Evolutionary conservation across 2,797 vertebrate species (phyloP).

Genomic region (Coregonus ussuriensis): DNA sequence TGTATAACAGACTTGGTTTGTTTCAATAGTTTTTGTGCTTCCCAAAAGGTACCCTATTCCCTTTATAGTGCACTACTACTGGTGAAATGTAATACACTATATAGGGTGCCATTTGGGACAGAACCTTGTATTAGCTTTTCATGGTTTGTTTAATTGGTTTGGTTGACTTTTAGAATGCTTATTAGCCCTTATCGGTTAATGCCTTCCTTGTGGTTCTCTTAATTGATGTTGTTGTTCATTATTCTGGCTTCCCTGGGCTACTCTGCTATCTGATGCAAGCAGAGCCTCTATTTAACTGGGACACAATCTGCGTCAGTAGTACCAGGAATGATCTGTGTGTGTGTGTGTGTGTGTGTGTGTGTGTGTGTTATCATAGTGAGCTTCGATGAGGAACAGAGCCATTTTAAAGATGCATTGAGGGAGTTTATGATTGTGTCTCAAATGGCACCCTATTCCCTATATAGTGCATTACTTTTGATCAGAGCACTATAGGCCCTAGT

Average conservation of each 20-base stretch:
- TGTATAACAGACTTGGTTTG: neutral
- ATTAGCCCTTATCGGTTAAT: constrained; percentile 60
- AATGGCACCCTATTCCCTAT: too few species aligned
- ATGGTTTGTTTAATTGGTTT: constrained; percentile 16
- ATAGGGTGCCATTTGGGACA: neutral
- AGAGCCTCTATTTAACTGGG: constrained; percentile 54
- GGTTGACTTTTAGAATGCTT: constrained; percentile 58
- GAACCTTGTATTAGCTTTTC: neutral
- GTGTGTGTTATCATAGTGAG: neutral
- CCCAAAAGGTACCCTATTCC: neutral
- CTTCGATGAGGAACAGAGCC: constrained; percentile 17
- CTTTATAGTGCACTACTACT: neutral
- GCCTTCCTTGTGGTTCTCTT: constrained; percentile 50
- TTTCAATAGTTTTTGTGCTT: constrained; percentile 36
- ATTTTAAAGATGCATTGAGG: constrained; percentile 16
- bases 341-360: neutral
- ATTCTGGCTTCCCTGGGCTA: constrained; percentile 59
- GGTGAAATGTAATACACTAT: neutral
- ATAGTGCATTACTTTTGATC: too few species aligned
- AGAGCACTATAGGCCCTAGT: too few species aligned
- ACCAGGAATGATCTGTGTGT: constrained; percentile 16
- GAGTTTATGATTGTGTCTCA: neutral
- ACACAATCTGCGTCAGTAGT: constrained; percentile 16
- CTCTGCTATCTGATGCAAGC: constrained; percentile 55
- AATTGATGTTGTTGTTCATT: constrained; percentile 68